Conservation (phyloP, 2,797 vertebrate species). For the Meriones psammophilus region DNA sequence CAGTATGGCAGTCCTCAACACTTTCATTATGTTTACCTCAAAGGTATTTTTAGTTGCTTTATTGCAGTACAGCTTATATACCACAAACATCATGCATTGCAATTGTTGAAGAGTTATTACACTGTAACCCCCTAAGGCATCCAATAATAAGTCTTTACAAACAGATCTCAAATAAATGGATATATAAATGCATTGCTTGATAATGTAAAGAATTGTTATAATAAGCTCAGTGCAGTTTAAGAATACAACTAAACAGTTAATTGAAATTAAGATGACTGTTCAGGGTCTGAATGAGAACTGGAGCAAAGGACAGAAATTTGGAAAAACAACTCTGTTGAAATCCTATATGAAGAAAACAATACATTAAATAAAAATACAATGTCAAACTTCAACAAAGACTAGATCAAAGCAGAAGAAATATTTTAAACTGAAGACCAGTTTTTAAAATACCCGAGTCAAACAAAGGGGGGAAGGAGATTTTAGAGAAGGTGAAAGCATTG, state of each 20-base stretch:
- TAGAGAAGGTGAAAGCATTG: neutral
- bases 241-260: neutral
- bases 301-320: neutral
- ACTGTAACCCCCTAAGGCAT: neutral
- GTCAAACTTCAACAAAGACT: neutral
- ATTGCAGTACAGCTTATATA: neutral
- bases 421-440: neutral
- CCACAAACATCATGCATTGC: neutral
- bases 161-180: neutral
- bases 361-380: neutral
- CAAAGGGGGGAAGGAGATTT: neutral
- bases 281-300: neutral
- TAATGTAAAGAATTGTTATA: neutral
- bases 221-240: neutral
- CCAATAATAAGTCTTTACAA: neutral
- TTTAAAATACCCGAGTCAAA: neutral
- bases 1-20: neutral
- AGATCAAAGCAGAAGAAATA: neutral
- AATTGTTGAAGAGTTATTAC: neutral
- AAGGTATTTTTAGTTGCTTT: neutral
- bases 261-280: neutral
- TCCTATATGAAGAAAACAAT: neutral
- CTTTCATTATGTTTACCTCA: neutral
- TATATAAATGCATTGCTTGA: neutral
- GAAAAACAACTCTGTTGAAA: neutral